Conservation (phyloP, 2,888 invertebrate genomes). For the Dinocampus coccinellae region DNA sequence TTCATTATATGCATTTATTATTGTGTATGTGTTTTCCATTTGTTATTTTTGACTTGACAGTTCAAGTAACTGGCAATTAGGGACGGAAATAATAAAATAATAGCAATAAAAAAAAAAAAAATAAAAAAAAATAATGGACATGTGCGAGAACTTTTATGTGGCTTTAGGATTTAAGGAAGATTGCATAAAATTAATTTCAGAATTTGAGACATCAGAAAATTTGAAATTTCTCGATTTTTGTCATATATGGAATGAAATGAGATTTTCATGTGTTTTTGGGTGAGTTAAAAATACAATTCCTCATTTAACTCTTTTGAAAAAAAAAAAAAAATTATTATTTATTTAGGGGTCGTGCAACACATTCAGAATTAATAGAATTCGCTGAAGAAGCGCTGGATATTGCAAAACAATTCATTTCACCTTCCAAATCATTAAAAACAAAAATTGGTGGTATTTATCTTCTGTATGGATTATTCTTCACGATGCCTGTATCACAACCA, state of each 20-base stretch:
- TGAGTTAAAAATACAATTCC: slow-evolving; percentile 42
- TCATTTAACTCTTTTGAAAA: not conserved
- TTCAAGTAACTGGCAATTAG: too few species aligned
- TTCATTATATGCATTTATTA: too few species aligned
- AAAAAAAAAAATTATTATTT: not conserved
- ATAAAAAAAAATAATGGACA: not conserved
- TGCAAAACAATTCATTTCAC: slow-evolving; percentile 58
- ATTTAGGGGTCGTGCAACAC: not conserved
- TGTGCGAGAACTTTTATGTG: slow-evolving; percentile 30
- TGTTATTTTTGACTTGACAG: too few species aligned
- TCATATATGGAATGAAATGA: slow-evolving; percentile 60
- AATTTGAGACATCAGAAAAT: slow-evolving; percentile 53
- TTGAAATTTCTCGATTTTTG: slow-evolving; percentile 59
- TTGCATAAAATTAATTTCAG: slow-evolving; percentile 53
- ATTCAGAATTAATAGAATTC: slow-evolving; percentile 56
- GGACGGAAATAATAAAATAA: not conserved
- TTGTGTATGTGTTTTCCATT: too few species aligned
- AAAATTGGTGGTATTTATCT: slow-evolving; percentile 62
- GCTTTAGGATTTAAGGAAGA: slow-evolving; percentile 58
- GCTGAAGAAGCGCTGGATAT: slow-evolving; percentile 61
- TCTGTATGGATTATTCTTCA: slow-evolving; percentile 62
- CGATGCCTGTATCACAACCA: slow-evolving; percentile 56
- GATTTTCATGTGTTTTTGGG: slow-evolving; percentile 62
- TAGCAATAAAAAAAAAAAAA: not conserved
- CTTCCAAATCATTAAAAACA: slow-evolving; percentile 53